Evolutionary conservation across 2,888 invertebrate species (phyloP), one percentile per base, ranked within the genome.

Genomic region (Amphipyra tragopoginis): DNA sequence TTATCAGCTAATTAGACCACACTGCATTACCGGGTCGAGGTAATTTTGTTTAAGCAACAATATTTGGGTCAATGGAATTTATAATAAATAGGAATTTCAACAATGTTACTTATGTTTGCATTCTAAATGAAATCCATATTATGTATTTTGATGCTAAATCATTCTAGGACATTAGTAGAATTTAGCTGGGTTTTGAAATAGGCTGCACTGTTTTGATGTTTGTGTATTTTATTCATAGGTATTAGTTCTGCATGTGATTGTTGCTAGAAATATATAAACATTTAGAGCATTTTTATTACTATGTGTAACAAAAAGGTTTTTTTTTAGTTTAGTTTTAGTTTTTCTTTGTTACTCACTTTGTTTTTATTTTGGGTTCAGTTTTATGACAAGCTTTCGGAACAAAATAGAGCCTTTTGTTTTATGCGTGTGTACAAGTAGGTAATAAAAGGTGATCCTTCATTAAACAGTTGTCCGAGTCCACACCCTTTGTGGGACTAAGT

Each of bases 1-100:
- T 84, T 82, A 83, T 84, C 79, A 72, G 73, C 81, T 86, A 85
- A 88, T 86, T 87, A 87, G 81, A 77, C 80, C 77, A 70, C 72
- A 82, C 70, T 80, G 77, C 75, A 79, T 70, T 75, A 73, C 72
- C 50, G 63, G 72, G 79, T 75, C 76, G 70, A 72, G 75, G 75
- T 75, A 71, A 70, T 72, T 60, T 77, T 75, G 63, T 75, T 71
- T 72, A 73, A 73, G 66, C 67, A 73, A 73, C 61, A 53, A 66
- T 59, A 83, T 79, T 76, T 71, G 62, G 82, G 81, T 80, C 83
- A 81, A 80, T 77, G 65, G 64, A 67, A 75, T 68, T 75, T 59
- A 71, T 73, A 65, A 67, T 72, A 68, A 68, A 65, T 50, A 62
- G 59, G 62, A 72, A 72, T 79, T 78, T 61, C 58, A 67, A 66